Base-by-base conservation (phyloP, 92 coral and sea anemone species). In the Plumapathes pennacea region DNA sequence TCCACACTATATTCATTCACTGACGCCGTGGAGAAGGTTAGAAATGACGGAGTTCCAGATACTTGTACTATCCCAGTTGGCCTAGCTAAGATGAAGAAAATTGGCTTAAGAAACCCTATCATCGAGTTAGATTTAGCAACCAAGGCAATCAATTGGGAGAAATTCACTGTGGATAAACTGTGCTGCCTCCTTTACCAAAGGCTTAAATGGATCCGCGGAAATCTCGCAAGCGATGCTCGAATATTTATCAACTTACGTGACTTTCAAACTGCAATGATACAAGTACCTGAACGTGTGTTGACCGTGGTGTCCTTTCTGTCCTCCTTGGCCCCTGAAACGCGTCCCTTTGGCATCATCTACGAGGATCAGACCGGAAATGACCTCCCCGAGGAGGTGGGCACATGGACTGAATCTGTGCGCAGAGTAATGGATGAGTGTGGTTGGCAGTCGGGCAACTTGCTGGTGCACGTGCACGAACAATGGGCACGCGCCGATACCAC, bases 301-400 rank as follows among this genome's bases (percentile, higher is more conserved):
- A 49, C 41, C 19, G 64, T 67, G 5, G 70, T 70, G 10, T 30
- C 45, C 34, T 81, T 47, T 56, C 47, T 81, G 20, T 58, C 77
- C 5, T 81, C 88, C 14, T 25, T 82, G 36, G 62, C 68, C 9
- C 47, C 33, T 2, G 19, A 60, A 0, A 57, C 74, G 20, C 82
- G 88, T 33, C 88, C 88, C 5, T 74, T 82, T 67, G 88, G 83
- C 20, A 42, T 82, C 2, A 25, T 83, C 19, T 83, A 38, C 57
- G 84, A 83, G 28, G 84, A 76, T 45, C 61, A 10, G 29, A 34
- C 61, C 23, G 87, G 87, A 7, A 69, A 76, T 63, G 46, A 69
- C 34, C 63, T 83, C 25, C 57, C 57, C 0, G 57, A 50, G 17
- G 57, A 50, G 17, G 32, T 52, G 13, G 59, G 40, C 2, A 41